Conservation (phyloP, 2,888 invertebrate species). For the Colletes collaris region DNA sequence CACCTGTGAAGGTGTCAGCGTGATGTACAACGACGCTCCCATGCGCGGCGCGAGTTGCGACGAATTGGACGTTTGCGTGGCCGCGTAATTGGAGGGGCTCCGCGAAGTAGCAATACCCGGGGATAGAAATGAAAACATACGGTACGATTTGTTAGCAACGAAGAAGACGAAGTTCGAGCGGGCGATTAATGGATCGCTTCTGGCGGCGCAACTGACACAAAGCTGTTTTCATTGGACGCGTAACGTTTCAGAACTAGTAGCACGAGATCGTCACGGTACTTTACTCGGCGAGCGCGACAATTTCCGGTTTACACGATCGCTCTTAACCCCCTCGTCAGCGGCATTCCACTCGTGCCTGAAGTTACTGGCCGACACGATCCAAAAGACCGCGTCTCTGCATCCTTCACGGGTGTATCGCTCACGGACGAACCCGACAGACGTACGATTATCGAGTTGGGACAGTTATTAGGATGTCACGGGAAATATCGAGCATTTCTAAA, state of each 20-base stretch:
- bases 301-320: slow-evolving; percentile 64
- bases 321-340: slow-evolving; percentile 60
- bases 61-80: too few species aligned
- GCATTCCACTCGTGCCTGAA: slow-evolving; percentile 56
- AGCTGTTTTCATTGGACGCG: slow-evolving; percentile 16
- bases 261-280: slow-evolving; percentile 56
- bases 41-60: too few species aligned
- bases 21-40: too few species aligned
- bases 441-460: too few species aligned
- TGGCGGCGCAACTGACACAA: not conserved
- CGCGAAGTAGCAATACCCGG: too few species aligned
- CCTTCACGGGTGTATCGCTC: slow-evolving; percentile 9
- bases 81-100: too few species aligned
- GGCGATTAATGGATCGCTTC: slow-evolving; percentile 26
- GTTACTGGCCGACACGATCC: slow-evolving; percentile 44
- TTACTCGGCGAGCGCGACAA: slow-evolving; percentile 51
- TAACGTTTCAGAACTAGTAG: slow-evolving; percentile 48
- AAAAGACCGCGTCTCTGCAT: slow-evolving; percentile 36
- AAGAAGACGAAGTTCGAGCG: not conserved
- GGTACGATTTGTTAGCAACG: not conserved
- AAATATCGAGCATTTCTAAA: too few species aligned
- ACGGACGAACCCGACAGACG: not conserved
- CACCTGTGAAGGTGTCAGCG: too few species aligned
- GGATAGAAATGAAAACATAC: too few species aligned
- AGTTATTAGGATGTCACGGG: not conserved